Evolutionary conservation across 2,113 vertebrate species (phyloP), one percentile per base, ranked within the genome.

Genomic region (Pseudopipra pipra): DNA sequence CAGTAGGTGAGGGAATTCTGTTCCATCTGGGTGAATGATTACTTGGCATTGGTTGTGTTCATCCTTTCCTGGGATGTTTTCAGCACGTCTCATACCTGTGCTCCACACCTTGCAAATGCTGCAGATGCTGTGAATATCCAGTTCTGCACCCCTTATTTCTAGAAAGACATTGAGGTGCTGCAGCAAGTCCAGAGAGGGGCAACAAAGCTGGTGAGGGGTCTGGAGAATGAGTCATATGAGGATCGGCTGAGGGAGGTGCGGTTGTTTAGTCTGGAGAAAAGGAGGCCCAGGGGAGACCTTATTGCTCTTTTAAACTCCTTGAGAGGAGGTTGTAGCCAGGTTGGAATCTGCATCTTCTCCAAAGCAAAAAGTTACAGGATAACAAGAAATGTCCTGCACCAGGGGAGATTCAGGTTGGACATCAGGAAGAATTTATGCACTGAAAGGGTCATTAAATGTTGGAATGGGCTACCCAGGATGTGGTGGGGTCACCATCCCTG

Each of bases 81-180:
- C 52, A 65, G 47, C 14, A 31, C 0, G 0, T 46, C 28, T 37
- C 14, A 12, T 24, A 31, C 11, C 8, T 67, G n/a, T 25, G 3
- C 6, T 74, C 25, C n/a, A 39, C 8, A 31, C 16, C 15, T 71
- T 59, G 35, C 12, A 77, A 78, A 20, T 71, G 9, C 19, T 86
- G 46, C 71, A 71, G 19, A 37, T 20, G 6, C 23, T 39, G 8
- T 35, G 22, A 73, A 65, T 16, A 11, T 27, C 62, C 46, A 68
- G 20, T 18, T 75, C 30, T 46, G 46, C 18, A 30, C 3, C 23
- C 3, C 12, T n/a, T 62, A n/a, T 30, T 41, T n/a, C 46, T 28
- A 14, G 30, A 18, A 6, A 46, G 23, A 39, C 6, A 6, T 5
- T 61, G 54, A 41, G 46, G 9, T 3, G 28, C 23, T 46, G 62